A percentile compares a stretch with the other conserved stretches of the same genome.
Evolutionary conservation across 92 coral and sea anemone genomes (phyloP).

Genomic region (Palythoa caribaeorum): DNA sequence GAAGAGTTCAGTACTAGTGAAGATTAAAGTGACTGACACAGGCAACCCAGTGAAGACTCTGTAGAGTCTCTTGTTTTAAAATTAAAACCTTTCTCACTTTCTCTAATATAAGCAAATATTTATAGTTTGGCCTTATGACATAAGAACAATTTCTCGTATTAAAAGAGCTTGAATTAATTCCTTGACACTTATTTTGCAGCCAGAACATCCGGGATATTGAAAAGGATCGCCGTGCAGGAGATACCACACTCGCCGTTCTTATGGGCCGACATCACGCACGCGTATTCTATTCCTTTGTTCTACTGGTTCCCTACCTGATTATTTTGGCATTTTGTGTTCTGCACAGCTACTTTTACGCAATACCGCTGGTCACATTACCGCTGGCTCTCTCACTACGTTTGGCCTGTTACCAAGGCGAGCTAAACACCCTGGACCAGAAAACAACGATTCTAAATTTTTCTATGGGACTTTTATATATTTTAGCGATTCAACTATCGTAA

Average conservation of each 20-base stretch:
- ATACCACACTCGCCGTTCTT: constrained; percentile 76
- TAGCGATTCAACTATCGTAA: constrained; percentile 55
- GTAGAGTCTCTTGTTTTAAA: too few relatives aligned
- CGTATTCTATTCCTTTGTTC: constrained; percentile 65
- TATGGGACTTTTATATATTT: constrained; percentile 74
- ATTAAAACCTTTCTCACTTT: too few relatives aligned
- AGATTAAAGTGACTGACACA: too few relatives aligned
- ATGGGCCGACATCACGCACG: constrained; percentile 75
- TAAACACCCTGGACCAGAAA: constrained; percentile 64
- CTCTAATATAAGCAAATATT: too few relatives aligned
- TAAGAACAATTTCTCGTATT: too few relatives aligned
- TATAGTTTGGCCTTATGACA: too few relatives aligned
- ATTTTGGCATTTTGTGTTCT: constrained; percentile 52
- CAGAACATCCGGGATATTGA: constrained; percentile 88
- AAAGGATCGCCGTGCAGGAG: constrained; percentile 67
- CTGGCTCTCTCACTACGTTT: constrained; percentile 70
- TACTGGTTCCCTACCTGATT: constrained; percentile 75
- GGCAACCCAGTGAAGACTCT: too few relatives aligned
- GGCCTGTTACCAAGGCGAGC: constrained; percentile 61
- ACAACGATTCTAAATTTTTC: constrained; percentile 57
- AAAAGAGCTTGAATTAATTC: neutral
- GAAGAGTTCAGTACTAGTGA: too few relatives aligned
- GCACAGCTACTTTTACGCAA: constrained; percentile 54
- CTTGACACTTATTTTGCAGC: constrained; percentile 45
- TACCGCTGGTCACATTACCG: constrained; percentile 76